Conservation (phyloP, 2,113 vertebrate genomes). For the Cephalopholis sonnerati region DNA sequence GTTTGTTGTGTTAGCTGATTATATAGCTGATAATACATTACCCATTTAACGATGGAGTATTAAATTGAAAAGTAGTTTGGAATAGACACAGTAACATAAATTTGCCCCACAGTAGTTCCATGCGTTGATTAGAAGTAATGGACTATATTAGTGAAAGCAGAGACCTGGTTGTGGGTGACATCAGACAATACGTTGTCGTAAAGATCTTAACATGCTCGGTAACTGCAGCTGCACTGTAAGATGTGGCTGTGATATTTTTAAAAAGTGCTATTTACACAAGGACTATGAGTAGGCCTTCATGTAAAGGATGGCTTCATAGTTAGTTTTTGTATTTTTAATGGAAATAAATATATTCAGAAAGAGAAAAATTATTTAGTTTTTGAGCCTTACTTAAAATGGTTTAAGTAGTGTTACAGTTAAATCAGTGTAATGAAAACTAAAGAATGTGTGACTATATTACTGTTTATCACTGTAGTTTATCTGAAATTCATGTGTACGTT, state of each 20-base stretch:
- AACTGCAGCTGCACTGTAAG: neutral
- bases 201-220: slow-evolving; percentile 15
- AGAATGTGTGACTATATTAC: neutral
- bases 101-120: neutral
- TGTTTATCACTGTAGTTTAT: neutral
- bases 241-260: neutral
- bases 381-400: neutral
- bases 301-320: neutral
- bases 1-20: neutral
- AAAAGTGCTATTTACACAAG: neutral
- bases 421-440: neutral
- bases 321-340: neutral
- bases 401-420: neutral
- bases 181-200: neutral
- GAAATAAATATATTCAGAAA: too few species aligned
- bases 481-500: neutral
- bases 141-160: slow-evolving; percentile 16
- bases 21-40: slow-evolving; percentile 1
- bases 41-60: neutral
- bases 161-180: neutral
- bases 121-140: neutral
- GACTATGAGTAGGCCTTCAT: neutral
- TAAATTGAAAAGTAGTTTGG: slow-evolving; percentile 3
- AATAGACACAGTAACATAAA: neutral
- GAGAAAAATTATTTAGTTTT: neutral